Conservation (phyloP, 2,113 vertebrate genomes). For the Hemichromis elongatus region DNA sequence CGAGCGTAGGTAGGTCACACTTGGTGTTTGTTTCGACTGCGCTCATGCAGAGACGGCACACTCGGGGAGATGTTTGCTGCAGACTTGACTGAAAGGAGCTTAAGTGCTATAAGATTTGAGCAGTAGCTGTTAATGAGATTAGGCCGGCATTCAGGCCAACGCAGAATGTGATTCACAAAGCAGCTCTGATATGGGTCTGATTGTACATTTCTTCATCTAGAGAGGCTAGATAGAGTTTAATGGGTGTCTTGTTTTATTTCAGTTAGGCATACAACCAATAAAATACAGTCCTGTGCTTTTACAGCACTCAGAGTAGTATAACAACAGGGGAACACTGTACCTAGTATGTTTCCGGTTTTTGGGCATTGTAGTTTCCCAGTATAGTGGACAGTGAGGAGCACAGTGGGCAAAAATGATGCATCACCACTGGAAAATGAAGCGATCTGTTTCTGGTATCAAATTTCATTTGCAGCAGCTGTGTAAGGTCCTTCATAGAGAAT, state of each 20-base stretch:
- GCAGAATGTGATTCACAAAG: conserved; percentile 65
- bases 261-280: not conserved
- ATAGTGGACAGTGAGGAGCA: not conserved
- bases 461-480: not conserved
- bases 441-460: not conserved
- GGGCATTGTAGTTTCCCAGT: not conserved
- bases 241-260: not conserved
- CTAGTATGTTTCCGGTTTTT: not conserved
- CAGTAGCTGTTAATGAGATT: conserved; percentile 70
- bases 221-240: not conserved
- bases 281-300: not conserved
- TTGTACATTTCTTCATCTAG: not conserved
- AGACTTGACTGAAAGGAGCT: conserved; percentile 66
- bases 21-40: conserved; percentile 12
- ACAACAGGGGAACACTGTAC: not conserved
- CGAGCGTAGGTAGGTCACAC: not conserved
- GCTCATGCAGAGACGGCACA: conserved; percentile 22
- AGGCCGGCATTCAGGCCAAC: conserved; percentile 57
- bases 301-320: accelerated
- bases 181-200: conserved; percentile 71
- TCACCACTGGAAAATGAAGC: not conserved
- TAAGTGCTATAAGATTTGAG: conserved; percentile 66
- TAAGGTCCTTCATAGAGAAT: not conserved
- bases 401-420: not conserved
- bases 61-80: conserved; percentile 56